These are phyloP conservation scores for Xenopus laevis DNA, from an alignment of 2,113 vertebrate species.

Conservation along the genomic window DNA sequence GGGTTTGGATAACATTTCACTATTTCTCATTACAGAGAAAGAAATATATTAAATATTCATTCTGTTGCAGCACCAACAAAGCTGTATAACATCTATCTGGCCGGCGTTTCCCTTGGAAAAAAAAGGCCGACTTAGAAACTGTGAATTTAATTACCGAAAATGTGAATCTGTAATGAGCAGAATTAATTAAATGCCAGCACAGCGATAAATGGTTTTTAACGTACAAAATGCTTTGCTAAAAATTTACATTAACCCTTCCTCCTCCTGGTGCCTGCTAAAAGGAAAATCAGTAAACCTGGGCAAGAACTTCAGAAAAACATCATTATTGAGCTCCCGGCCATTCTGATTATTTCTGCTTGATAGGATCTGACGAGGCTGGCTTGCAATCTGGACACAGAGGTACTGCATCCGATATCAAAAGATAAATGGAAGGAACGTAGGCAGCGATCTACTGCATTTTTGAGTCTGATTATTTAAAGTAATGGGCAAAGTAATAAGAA, in stretches of 20 bases:
- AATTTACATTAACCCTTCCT: constrained; percentile 2
- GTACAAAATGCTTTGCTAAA: constrained; percentile 1
- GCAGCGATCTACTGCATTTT: background rate
- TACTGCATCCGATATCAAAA: background rate
- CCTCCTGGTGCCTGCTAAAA: background rate
- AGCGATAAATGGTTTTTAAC: constrained; percentile 12
- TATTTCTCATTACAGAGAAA: constrained; percentile 22
- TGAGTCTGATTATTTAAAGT: background rate
- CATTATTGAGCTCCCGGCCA: background rate
- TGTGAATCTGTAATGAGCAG: constrained; percentile 32
- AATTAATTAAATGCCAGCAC: constrained; percentile 39
- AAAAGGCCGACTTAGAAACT: constrained; percentile 19
- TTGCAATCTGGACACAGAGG: background rate
- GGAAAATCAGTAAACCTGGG: background rate
- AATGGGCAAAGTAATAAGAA: too few relatives aligned
- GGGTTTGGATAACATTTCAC: constrained; percentile 25
- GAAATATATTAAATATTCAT: constrained; percentile 39
- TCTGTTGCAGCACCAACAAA: constrained; percentile 9
- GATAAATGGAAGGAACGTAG: background rate
- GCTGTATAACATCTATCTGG: constrained; percentile 18
- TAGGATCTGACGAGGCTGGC: background rate
- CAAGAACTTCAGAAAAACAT: background rate
- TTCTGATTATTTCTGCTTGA: background rate
- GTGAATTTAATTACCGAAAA: constrained; percentile 43
- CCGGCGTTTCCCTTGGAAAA: constrained; percentile 10